Conservation (phyloP, 2,797 vertebrate species). For the Limnodromus scolopaceus region DNA sequence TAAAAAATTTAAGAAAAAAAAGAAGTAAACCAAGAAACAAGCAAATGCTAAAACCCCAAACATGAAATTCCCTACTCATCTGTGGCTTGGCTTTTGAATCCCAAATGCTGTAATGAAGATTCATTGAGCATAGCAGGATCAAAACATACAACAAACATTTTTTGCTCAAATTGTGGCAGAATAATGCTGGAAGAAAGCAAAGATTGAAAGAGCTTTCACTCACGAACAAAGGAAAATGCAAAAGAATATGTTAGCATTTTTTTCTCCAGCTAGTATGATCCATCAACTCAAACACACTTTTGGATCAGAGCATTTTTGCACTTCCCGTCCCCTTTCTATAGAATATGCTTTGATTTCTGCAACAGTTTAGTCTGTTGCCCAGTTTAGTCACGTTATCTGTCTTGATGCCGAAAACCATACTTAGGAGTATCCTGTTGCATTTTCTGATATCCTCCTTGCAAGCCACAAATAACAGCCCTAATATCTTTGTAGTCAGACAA, state of each 20-base stretch:
- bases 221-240: neutral
- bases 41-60: neutral
- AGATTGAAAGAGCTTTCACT: neutral
- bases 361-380: neutral
- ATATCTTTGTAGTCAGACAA: neutral
- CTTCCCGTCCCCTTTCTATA: neutral
- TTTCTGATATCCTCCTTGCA: neutral
- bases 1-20: neutral
- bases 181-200: neutral
- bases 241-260: neutral
- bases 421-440: neutral
- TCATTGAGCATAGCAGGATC: neutral
- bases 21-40: neutral
- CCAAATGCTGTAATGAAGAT: neutral
- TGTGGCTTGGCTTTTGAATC: neutral
- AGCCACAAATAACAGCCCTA: neutral
- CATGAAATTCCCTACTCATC: neutral
- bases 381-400: neutral
- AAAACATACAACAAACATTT: accelerated
- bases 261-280: neutral
- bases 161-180: neutral
- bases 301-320: neutral
- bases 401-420: accelerated
- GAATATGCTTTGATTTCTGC: neutral
- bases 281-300: neutral